These are phyloP conservation scores for Arbacia lixula DNA, from an alignment of 53 echinoderm and acorn worm species.

Conservation along the genomic window DNA sequence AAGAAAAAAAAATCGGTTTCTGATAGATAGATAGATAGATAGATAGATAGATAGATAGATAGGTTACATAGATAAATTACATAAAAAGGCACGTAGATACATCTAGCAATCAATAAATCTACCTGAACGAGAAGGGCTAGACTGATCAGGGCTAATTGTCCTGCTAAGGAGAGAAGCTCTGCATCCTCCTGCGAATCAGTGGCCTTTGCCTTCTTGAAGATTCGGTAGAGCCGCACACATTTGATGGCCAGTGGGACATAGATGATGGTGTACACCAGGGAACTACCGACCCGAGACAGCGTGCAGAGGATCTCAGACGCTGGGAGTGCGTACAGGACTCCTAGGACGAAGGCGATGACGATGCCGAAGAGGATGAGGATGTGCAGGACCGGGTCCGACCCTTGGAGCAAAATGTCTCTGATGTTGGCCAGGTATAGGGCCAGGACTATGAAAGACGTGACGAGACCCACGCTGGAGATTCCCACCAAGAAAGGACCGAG, in stretches of 20 bases:
- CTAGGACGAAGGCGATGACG: constrained; percentile 45
- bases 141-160: constrained; percentile 64
- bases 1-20: no score
- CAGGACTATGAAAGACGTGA: constrained; percentile 40
- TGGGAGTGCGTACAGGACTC: constrained; percentile 45
- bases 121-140: constrained; percentile 70
- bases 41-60: no score
- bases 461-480: constrained; percentile 55
- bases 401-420: constrained; percentile 63
- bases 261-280: constrained; percentile 68
- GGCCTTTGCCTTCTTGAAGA: constrained; percentile 72
- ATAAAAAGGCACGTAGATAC: no score
- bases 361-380: constrained; percentile 62
- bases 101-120: no score
- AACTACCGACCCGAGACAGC: constrained; percentile 57
- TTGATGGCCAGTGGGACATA: constrained; percentile 84
- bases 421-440: constrained; percentile 58
- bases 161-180: constrained; percentile 47
- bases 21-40: no score
- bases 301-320: constrained; percentile 54
- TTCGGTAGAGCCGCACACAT: constrained; percentile 73
- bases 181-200: constrained; percentile 78
- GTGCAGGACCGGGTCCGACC: constrained; percentile 72
- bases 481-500: constrained; percentile 62
- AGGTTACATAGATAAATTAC: no score